phyloP scores from a whole-genome alignment of 1,140 invertebrate genomes.

The Neodiprion lecontei region DNA sequence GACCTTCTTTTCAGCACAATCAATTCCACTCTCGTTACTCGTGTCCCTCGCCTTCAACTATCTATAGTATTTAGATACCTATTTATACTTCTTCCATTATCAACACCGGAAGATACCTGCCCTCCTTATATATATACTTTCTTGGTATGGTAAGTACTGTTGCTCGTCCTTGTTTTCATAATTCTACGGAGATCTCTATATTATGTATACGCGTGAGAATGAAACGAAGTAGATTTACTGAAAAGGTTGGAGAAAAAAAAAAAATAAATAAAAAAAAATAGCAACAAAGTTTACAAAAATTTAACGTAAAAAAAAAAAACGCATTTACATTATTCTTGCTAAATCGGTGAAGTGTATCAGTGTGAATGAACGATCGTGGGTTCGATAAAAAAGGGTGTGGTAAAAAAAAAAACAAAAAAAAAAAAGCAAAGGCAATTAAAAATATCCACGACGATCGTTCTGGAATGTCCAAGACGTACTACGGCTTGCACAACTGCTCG shows the following conservation, averaged over 20 bases:
- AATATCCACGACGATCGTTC: background rate
- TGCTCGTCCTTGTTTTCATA: background rate
- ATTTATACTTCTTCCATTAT: background rate
- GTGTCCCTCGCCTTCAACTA: background rate
- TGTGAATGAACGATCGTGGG: background rate
- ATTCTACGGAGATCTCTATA: background rate
- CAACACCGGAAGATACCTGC: background rate
- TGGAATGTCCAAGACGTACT: no score
- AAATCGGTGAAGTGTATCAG: no score
- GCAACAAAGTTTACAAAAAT: slow-evolving; percentile 22
- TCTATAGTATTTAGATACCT: background rate
- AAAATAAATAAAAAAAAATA: slow-evolving; percentile 13
- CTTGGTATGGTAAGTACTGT: background rate
- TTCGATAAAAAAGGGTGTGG: background rate
- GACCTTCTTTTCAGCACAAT: slow-evolving; percentile 12
- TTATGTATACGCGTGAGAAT: background rate
- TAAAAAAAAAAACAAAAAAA: background rate
- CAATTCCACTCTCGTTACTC: slow-evolving; percentile 23
- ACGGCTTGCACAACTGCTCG: no score
- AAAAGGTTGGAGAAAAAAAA: background rate
- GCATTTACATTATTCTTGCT: background rate
- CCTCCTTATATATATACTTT: background rate
- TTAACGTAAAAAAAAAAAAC: slow-evolving; percentile 22
- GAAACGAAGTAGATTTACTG: background rate
- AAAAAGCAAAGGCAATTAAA: background rate